Percentiles rank a stretch among this genome's conserved stretches.
phyloP scores from a whole-genome alignment of 1,140 invertebrate genomes.

The Rhysida immarginata region DNA sequence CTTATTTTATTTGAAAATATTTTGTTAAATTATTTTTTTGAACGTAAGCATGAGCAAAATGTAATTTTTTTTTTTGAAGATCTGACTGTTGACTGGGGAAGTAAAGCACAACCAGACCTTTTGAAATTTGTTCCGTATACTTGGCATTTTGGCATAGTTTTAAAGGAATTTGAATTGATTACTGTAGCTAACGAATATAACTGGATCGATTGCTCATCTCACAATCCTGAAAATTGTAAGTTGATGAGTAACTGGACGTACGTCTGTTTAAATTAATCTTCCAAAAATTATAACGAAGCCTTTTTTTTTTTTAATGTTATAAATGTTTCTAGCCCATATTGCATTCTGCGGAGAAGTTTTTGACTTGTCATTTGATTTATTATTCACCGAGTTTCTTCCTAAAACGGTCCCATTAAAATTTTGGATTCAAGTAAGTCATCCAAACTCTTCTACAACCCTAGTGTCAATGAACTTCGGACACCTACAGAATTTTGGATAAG shows the following conservation, averaged over 20 bases:
- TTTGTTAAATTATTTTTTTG: background rate
- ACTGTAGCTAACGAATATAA: constrained; percentile 93
- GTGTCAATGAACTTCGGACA: too few species aligned
- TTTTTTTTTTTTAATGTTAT: too few species aligned
- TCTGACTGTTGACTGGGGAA: constrained; percentile 91
- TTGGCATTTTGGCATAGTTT: constrained; percentile 74
- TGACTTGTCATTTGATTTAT: constrained; percentile 80
- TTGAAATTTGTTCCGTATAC: constrained; percentile 93
- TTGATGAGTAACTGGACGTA: too few species aligned
- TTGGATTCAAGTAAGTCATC: constrained; percentile 59
- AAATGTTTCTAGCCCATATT: constrained; percentile 48
- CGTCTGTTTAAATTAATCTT: too few species aligned
- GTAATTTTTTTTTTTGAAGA: constrained; percentile 34
- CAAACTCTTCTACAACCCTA: too few species aligned
- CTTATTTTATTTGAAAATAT: background rate
- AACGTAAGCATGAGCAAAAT: too few species aligned
- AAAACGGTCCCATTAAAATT: constrained; percentile 70
- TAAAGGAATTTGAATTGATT: constrained; percentile 92
- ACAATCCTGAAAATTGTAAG: constrained; percentile 75
- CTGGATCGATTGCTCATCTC: constrained; percentile 95
- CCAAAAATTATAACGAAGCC: too few species aligned
- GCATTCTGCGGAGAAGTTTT: constrained; percentile 85
- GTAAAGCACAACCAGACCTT: constrained; percentile 74
- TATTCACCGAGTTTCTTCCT: constrained; percentile 82
- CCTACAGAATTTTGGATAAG: too few species aligned